Conservation (phyloP, 2,113 vertebrate genomes). For the Plecturocebus donacophilus region DNA sequence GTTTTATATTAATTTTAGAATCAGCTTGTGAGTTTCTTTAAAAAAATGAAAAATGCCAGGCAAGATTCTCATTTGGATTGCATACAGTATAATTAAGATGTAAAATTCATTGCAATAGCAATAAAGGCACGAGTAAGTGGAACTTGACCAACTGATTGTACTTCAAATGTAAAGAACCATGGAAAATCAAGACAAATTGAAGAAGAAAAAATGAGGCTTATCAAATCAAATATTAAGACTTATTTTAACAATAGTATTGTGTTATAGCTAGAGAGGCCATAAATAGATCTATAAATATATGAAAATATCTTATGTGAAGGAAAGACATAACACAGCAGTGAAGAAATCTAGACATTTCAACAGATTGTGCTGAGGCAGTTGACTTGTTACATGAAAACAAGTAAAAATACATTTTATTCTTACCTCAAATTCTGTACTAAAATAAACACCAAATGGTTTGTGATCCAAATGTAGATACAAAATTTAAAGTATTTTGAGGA, state of each 20-base stretch:
- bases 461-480: neutral
- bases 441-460: neutral
- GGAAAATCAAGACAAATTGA: neutral
- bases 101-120: neutral
- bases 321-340: neutral
- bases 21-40: neutral
- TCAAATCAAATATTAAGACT: neutral
- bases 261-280: neutral
- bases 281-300: neutral
- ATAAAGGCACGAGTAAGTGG: neutral
- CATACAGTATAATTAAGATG: neutral
- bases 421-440: neutral
- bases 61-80: neutral
- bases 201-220: neutral
- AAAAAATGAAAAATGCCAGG: neutral
- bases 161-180: neutral
- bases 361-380: neutral
- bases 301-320: neutral
- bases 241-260: neutral
- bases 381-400: neutral
- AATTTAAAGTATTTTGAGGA: neutral
- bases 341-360: neutral
- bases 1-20: slow-evolving; percentile 13
- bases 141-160: neutral
- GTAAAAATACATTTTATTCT: neutral